phyloP scores from a whole-genome alignment of 2,113 vertebrate species.

The Riparia riparia region DNA sequence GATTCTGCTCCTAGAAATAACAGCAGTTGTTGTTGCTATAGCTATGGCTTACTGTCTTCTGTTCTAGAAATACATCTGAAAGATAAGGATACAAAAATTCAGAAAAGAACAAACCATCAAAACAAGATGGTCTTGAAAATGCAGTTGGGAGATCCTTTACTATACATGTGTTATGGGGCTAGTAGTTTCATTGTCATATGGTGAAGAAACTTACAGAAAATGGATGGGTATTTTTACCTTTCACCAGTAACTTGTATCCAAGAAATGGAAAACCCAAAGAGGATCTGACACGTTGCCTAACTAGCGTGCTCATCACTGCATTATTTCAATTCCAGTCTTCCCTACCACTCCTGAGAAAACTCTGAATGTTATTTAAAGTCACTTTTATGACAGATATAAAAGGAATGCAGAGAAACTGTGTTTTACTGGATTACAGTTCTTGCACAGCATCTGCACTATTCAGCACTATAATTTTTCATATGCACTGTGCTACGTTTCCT shows the following conservation, averaged over 20 bases:
- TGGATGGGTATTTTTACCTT: neutral
- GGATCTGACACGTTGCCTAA: neutral
- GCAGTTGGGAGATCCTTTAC: neutral
- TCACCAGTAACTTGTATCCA: neutral
- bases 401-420: neutral
- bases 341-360: neutral
- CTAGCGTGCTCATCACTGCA: accelerated
- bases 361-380: neutral
- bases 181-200: neutral
- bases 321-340: neutral
- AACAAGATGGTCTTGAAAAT: neutral
- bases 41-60: neutral
- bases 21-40: neutral
- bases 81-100: neutral
- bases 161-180: neutral
- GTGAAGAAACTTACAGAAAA: neutral
- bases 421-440: neutral
- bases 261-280: neutral
- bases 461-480: neutral
- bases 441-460: neutral
- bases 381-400: neutral
- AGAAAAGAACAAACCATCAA: neutral
- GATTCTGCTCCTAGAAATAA: neutral
- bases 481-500: accelerated
- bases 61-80: neutral